phyloP scores from a whole-genome alignment of 2,113 vertebrate genomes.

The Procavia capensis region DNA sequence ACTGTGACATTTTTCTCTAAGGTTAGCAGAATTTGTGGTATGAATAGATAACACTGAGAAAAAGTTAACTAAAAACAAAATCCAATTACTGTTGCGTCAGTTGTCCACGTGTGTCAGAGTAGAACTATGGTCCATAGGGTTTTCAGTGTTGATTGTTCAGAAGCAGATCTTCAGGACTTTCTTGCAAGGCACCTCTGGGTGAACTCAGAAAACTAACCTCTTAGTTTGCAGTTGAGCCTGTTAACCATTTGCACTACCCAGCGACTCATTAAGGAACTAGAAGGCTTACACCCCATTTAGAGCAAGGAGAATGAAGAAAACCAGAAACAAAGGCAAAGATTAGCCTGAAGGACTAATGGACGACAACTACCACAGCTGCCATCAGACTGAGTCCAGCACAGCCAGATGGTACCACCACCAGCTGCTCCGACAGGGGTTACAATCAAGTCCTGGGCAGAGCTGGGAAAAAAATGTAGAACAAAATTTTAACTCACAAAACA shows the following conservation, averaged over 20 bases:
- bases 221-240: not conserved
- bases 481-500: too few relatives aligned
- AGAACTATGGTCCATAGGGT: not conserved
- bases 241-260: not conserved
- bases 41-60: not conserved
- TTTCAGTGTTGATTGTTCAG: not conserved
- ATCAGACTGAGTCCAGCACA: too few relatives aligned
- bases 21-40: not conserved
- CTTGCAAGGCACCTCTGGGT: not conserved
- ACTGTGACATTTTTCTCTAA: not conserved
- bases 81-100: not conserved
- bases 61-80: not conserved
- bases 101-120: not conserved
- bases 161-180: not conserved
- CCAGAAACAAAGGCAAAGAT: too few relatives aligned
- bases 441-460: too few relatives aligned
- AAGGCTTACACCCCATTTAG: not conserved
- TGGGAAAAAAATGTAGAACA: too few relatives aligned
- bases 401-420: too few relatives aligned
- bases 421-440: too few relatives aligned
- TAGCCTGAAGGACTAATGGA: too few relatives aligned
- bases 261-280: not conserved
- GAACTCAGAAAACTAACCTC: not conserved
- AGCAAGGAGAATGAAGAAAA: too few relatives aligned
- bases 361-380: too few relatives aligned